Conservation (phyloP, 2,113 vertebrate species). For the Amphilophus citrinellus region DNA sequence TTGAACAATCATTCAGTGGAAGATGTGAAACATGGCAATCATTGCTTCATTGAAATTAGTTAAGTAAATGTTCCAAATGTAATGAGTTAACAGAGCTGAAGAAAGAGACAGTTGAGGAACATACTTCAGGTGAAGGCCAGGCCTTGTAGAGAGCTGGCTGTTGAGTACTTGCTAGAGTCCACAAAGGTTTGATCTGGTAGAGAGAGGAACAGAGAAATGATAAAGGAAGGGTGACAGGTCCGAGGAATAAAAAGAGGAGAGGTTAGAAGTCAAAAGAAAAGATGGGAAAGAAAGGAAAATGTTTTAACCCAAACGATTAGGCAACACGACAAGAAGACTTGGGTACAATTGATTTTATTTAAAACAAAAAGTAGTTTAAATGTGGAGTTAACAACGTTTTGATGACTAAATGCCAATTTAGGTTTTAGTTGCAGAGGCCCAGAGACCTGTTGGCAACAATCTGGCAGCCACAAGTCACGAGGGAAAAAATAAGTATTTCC, state of each 20-base stretch:
- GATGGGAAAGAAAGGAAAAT: conserved; percentile 13
- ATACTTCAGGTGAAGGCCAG: conserved; percentile 97
- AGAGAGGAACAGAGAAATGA: conserved; percentile 56
- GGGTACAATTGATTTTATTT: not conserved
- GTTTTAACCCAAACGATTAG: conserved; percentile 14
- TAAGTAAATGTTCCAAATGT: not conserved
- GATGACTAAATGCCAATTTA: not conserved
- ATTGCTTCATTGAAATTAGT: not conserved
- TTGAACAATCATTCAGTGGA: conserved; percentile 10
- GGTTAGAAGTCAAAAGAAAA: conserved; percentile 33
- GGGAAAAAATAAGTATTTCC: too few relatives aligned
- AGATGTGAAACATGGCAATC: not conserved
- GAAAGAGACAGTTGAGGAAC: conserved; percentile 79
- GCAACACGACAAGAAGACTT: not conserved
- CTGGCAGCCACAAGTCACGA: too few relatives aligned
- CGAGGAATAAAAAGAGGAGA: conserved; percentile 20
- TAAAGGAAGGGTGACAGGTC: conserved; percentile 9
- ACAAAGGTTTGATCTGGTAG: conserved; percentile 93
- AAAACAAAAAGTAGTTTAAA: not conserved
- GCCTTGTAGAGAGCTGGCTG: conserved; percentile 92
- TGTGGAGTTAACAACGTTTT: not conserved
- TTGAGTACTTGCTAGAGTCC: conserved; percentile 95
- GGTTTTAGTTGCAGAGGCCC: not conserved
- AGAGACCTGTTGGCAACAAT: not conserved
- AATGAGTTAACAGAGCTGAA: conserved; percentile 11